Evolutionary conservation across 2,113 vertebrate species (phyloP), one percentile per base, ranked within the genome.

Genomic region (Fukomys damarensis): DNA sequence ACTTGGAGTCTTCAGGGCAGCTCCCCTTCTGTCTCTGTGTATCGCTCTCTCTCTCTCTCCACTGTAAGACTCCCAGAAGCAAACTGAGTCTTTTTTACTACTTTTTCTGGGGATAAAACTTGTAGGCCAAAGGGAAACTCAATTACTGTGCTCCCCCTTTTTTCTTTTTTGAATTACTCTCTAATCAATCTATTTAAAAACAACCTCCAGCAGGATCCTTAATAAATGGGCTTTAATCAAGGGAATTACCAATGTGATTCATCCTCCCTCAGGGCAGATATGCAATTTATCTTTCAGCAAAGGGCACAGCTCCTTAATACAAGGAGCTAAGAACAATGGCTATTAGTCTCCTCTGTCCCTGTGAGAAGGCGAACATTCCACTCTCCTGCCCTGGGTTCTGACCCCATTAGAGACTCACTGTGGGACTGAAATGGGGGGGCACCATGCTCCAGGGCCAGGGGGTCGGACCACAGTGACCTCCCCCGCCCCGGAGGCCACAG

Each of bases 171-270:
- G 79, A 97, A 94, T 94, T 41, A 74, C 68, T 96, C 88, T 12
- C 54, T 94, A 92, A 96, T 96, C 91, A 82, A 30, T 91, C 91
- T 94, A 88, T 88, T 87, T 58, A 96, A 94, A 56, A 68, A 54
- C 54, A 90, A 49, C 90, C 76, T 95, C 89, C 4, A 74, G 81
- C 89, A 77, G 70, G 86, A 95, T 92, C 65, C 92, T 97, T 81
- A 94, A 94, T 97, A 96, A 97, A 97, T 83, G 94, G 87, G n/a
- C 87, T 96, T 87, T 90, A 95, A 97, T 94, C 93, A 93, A 92
- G 77, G 88, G 84, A 94, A 85, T 97, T 77, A 94, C 80, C 24
- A 61, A 65, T 28, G 87, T 81, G 96, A 95, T 82, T 94, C 87
- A 52, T 61, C 63, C 91, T 96, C 96, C 96, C 93, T 90, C 4